A percentile compares a stretch with the other conserved stretches of the same genome.
Evolutionary conservation across 1,140 invertebrate species (phyloP).

Genomic region (Neodiprion virginianus): DNA sequence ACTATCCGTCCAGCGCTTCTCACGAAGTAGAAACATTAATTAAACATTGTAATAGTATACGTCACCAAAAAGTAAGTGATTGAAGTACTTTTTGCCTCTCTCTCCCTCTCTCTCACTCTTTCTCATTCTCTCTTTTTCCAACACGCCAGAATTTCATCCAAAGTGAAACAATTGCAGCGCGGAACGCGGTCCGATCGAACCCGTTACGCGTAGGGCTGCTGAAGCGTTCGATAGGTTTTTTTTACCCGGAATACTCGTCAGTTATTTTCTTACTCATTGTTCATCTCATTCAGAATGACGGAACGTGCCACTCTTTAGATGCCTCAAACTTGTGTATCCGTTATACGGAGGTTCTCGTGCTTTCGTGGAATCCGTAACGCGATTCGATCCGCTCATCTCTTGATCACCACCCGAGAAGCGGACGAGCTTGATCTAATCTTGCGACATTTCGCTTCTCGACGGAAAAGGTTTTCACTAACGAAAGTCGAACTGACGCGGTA

Average conservation of each 20-base stretch:
- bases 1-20: constrained; percentile 42
- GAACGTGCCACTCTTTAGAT: neutral
- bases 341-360: neutral
- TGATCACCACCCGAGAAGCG: neutral
- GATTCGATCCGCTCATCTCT: neutral
- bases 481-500: no score
- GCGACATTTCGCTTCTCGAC: neutral
- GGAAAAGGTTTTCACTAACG: neutral
- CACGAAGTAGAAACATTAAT: constrained; percentile 47
- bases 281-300: neutral
- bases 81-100: constrained; percentile 13
- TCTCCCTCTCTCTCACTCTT: constrained; percentile 7
- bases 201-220: no score
- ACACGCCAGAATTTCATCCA: constrained; percentile 25
- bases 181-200: no score
- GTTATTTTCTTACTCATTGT: neutral
- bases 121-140: constrained; percentile 14
- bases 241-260: neutral
- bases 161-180: neutral
- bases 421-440: neutral
- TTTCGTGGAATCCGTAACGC: neutral
- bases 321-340: neutral
- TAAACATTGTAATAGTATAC: constrained; percentile 40
- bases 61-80: neutral
- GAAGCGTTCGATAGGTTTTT: no score